Base-by-base conservation (phyloP, 2,888 invertebrate species). In the Tryphoninae sp. region DNA sequence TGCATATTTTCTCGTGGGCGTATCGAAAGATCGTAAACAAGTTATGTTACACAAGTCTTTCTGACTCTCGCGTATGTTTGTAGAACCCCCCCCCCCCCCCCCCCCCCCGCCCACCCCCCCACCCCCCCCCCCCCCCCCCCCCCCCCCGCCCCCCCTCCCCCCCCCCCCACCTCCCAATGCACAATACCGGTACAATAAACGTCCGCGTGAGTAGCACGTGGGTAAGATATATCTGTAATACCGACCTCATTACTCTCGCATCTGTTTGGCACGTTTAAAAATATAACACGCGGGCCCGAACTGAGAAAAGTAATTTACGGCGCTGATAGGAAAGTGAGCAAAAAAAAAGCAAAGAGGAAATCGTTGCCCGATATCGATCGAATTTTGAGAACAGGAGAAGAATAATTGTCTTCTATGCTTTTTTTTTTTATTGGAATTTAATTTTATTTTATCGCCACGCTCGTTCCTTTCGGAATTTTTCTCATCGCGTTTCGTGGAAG, bases 11-110 rank as follows among this genome's bases (percentile, higher is more conserved):
- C 1, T 33, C 51, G 78, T 73, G 73, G 67, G 73, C 55, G 78
- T 73, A 78, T 62, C 59, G 68, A 79, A 68, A 68, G 74, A 74
- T 62, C 79, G 62, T 61, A 67, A 79, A 74, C 68, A 69, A 69
- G 79, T 79, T 74, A 13, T 26, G 45, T 79, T 74, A 58, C 45
- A 69, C 74, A 79, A 74, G 62, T 53, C 61, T 22, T 55, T 40
- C 61, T 51, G 68, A 45, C 62, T 68, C n/a, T 64, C 59, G 45
- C 13, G 64, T 26, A 22, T 9, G 62, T 45, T 42, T 62, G 26
- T 40, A 33, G 61, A 55, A 45, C 19, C 55, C 55, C 22, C 19
- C 22, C 0, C 6, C 33, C 6, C 0, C 26, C 6, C 26, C 6
- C n/a, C n/a, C n/a, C n/a, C n/a, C n/a, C n/a, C n/a, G n/a, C n/a